These are phyloP conservation scores for Octodonta nipae DNA, from an alignment of 2,888 invertebrate genomes.

Conservation along the genomic window DNA sequence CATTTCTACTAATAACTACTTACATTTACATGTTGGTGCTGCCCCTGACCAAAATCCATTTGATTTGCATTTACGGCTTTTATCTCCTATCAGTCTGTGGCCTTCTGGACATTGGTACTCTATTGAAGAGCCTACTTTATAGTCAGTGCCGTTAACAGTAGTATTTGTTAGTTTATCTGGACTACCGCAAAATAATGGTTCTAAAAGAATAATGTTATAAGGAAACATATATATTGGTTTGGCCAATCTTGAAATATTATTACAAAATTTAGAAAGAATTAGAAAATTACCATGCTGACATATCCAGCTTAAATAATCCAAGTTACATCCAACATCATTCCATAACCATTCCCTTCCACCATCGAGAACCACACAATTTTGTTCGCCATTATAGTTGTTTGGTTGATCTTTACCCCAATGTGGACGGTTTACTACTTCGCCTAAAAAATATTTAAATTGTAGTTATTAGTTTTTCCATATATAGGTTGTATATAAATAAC, in stretches of 20 bases:
- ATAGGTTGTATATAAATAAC: no score
- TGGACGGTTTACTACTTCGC: conserved; percentile 63
- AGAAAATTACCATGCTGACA: conserved; percentile 85
- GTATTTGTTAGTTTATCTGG: conserved; percentile 76
- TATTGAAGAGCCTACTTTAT: conserved; percentile 57
- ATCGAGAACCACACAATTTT: conserved; percentile 87
- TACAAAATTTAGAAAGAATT: no score
- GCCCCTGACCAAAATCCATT: conserved; percentile 74
- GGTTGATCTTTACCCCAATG: conserved; percentile 91
- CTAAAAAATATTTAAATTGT: conserved; percentile 43
- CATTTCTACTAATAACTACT: no score
- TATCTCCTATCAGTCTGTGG: conserved; percentile 61
- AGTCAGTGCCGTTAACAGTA: conserved; percentile 58
- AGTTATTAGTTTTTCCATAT: no score
- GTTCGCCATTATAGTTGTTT: conserved; percentile 89
- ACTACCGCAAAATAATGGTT: conserved; percentile 74
- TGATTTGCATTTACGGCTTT: conserved; percentile 51
- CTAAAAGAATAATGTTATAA: conserved; percentile 38
- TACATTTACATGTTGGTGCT: conserved; percentile 79
- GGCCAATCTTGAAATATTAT: no score
- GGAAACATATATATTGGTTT: no score
- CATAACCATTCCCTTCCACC: conserved; percentile 82
- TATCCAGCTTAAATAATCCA: conserved; percentile 86
- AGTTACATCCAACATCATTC: conserved; percentile 89
- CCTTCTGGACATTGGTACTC: conserved; percentile 70